Percentiles rank a stretch among this genome's conserved stretches.
Conservation (phyloP, 1,140 invertebrate genomes). For the Drosophila bipectinata region DNA sequence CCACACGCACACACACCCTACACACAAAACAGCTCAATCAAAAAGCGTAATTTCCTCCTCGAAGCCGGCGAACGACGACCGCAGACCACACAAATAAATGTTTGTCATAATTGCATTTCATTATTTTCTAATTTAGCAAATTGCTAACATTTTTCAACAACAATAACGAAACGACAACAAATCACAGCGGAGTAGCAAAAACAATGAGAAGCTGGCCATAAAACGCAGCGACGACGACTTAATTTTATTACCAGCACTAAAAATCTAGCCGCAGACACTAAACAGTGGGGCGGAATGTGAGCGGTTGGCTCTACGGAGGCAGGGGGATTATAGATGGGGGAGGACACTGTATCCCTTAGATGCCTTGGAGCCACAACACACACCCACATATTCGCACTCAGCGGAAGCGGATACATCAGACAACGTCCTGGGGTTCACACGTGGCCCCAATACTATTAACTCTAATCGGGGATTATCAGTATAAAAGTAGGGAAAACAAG, state of each 20-base stretch:
- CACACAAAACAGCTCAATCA: conserved; percentile 41
- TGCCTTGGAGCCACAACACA: conserved; percentile 24
- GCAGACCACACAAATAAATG: conserved; percentile 78
- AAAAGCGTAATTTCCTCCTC: conserved; percentile 53
- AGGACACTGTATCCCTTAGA: conserved; percentile 51
- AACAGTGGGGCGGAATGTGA: conserved; percentile 27
- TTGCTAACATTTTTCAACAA: conserved; percentile 70
- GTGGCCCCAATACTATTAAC: conserved; percentile 19
- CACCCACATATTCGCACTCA: conserved; percentile 9
- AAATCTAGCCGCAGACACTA: conserved; percentile 75
- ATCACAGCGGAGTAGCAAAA: conserved; percentile 47
- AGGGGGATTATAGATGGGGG: not conserved
- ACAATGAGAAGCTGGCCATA: conserved; percentile 46
- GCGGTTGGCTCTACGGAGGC: not conserved
- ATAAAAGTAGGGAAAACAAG: conserved; percentile 3
- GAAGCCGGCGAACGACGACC: conserved; percentile 50
- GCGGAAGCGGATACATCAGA: conserved; percentile 8
- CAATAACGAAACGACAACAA: conserved; percentile 27
- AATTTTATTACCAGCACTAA: conserved; percentile 81
- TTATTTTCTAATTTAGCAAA: conserved; percentile 83
- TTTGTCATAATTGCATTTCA: conserved; percentile 83
- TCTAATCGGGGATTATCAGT: conserved; percentile 29
- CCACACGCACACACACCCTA: conserved; percentile 13
- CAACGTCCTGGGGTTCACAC: conserved; percentile 28
- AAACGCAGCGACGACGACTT: conserved; percentile 76